Conservation (phyloP, 1,140 invertebrate genomes). For the Homalodisca vitripennis region DNA sequence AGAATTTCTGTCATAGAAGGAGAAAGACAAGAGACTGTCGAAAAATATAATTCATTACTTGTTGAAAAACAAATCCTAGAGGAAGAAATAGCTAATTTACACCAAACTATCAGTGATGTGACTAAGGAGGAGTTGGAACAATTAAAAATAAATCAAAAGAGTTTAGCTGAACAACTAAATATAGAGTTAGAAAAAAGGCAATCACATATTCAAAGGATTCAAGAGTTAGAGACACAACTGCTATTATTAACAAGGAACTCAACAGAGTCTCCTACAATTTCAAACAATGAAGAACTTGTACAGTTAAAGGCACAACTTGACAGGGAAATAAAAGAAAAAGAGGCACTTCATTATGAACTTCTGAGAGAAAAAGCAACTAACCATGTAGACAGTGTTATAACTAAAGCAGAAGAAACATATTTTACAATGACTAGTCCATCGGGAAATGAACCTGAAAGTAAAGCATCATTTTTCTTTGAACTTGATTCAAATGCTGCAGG, state of each 20-base stretch:
- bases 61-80: conserved; percentile 2
- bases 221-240: conserved; percentile 25
- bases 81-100: conserved; percentile 10
- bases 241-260: not conserved
- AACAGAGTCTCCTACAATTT: not conserved
- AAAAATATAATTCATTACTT: not conserved
- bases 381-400: conserved; percentile 22
- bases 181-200: conserved; percentile 8
- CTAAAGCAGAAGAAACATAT: conserved; percentile 29
- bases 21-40: conserved; percentile 44
- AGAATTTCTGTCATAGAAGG: conserved; percentile 50
- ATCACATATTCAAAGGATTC: not conserved
- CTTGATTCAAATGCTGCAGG: too few species aligned
- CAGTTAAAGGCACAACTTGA: conserved; percentile 13
- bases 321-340: conserved; percentile 28
- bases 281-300: not conserved
- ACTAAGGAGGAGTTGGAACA: conserved; percentile 19
- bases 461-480: too few species aligned
- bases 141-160: conserved; percentile 6
- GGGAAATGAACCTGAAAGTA: not conserved
- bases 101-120: conserved; percentile 7
- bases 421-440: conserved; percentile 9
- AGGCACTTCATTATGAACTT: conserved; percentile 16
- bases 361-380: conserved; percentile 27
- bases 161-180: conserved; percentile 6